Evolutionary conservation across 2,797 vertebrate species (phyloP).

Genomic region (Allobates femoralis): DNA sequence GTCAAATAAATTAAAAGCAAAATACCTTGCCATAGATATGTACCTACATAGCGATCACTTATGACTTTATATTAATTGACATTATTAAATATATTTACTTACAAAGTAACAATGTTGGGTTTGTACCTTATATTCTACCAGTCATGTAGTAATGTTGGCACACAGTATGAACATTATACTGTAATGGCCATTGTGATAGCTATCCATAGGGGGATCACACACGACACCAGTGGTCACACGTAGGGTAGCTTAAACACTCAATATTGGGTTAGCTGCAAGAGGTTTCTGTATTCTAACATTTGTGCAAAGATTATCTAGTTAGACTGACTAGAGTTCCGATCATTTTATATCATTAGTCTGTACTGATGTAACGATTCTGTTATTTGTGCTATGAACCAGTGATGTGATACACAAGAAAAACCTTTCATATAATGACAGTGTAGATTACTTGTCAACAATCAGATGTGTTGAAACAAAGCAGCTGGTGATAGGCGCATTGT

Average conservation of each 20-base stretch:
- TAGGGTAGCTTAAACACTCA: no score
- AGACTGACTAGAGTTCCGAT: no score
- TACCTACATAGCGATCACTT: background rate
- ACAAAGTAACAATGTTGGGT: background rate
- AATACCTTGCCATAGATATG: background rate
- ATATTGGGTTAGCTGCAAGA: background rate
- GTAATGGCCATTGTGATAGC: background rate
- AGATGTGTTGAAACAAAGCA: background rate
- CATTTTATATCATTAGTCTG: no score
- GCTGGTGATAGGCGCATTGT: background rate
- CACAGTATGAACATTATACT: background rate
- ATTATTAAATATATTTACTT: conserved; percentile 12
- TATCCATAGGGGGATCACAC: background rate
- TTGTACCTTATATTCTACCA: background rate
- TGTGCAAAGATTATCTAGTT: background rate
- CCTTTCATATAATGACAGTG: background rate
- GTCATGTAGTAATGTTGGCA: background rate
- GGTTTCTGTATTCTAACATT: background rate
- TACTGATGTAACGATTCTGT: no score
- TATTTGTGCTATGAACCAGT: no score
- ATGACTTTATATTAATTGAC: background rate
- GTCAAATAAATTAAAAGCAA: conserved; percentile 7
- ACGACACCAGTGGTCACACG: background rate
- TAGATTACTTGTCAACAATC: background rate
- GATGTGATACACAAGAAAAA: background rate